A percentile compares a stretch with the other conserved stretches of the same genome.
Evolutionary conservation across 2,888 invertebrate species (phyloP).

Genomic region (Campoplex capitator): DNA sequence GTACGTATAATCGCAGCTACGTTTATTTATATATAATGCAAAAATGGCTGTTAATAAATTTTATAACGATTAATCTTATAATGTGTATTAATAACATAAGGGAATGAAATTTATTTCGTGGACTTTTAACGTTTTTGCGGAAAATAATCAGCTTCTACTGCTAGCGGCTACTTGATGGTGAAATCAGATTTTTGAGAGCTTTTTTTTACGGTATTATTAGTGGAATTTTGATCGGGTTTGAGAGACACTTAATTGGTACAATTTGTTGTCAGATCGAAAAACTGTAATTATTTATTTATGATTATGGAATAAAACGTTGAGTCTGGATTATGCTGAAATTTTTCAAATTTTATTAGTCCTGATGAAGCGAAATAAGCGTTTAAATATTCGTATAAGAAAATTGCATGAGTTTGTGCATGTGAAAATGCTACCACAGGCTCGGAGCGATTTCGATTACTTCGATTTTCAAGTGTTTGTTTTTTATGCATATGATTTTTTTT

Average conservation of each 20-base stretch:
- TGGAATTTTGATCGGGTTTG: not conserved
- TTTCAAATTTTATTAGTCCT: not conserved
- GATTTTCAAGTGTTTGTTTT: not conserved
- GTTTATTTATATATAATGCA: not conserved
- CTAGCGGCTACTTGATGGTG: too few relatives aligned
- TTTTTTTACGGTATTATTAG: not conserved
- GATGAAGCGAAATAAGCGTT: too few relatives aligned
- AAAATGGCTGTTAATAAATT: constrained; percentile 27
- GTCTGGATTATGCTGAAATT: not conserved
- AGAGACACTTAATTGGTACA: too few relatives aligned
- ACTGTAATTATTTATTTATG: too few relatives aligned
- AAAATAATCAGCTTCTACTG: not conserved
- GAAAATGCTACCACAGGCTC: not conserved
- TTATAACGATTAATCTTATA: constrained; percentile 28
- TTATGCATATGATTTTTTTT: not conserved
- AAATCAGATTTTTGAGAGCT: not conserved
- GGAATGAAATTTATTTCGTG: not conserved
- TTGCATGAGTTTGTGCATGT: not conserved
- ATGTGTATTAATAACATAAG: constrained; percentile 22
- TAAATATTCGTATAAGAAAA: too few relatives aligned
- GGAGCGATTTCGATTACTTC: not conserved
- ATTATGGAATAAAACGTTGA: too few relatives aligned
- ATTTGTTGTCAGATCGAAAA: too few relatives aligned
- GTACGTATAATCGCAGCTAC: not conserved
- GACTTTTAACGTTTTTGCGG: not conserved